phyloP scores from a whole-genome alignment of 2,113 vertebrate genomes.

The Xerus inauris region DNA sequence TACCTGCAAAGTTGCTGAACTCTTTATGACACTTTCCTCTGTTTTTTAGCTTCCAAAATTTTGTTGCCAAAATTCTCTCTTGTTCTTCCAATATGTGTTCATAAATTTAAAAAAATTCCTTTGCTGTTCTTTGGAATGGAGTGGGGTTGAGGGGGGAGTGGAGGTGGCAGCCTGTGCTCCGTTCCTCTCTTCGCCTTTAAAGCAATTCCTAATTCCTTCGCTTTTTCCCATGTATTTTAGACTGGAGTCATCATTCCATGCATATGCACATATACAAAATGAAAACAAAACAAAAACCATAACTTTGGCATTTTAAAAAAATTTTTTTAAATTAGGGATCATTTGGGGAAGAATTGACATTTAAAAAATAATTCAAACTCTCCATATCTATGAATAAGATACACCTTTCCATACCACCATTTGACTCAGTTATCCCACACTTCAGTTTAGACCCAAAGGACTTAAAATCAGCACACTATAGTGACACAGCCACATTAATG shows the following conservation, averaged over 20 bases:
- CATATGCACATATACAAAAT: neutral
- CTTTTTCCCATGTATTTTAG: neutral
- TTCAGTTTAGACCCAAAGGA: too few species aligned
- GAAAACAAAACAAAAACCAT: neutral
- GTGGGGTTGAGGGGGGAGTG: neutral
- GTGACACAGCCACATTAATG: too few species aligned
- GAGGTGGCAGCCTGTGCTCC: neutral
- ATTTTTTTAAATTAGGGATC: neutral
- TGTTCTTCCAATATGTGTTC: neutral
- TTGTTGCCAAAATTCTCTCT: constrained; percentile 10
- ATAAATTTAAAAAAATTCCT: neutral
- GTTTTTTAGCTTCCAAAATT: neutral
- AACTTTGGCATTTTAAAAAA: neutral
- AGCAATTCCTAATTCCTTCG: neutral
- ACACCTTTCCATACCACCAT: neutral
- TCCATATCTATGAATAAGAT: neutral
- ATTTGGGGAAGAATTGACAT: neutral
- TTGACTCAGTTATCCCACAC: too few species aligned
- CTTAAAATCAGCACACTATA: too few species aligned
- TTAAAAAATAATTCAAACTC: neutral
- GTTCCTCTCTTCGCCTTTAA: neutral
- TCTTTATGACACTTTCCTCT: neutral
- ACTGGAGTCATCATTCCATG: neutral
- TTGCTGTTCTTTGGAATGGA: neutral
- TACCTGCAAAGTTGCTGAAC: neutral